Conservation (phyloP, 2,113 vertebrate species). For the Zosterops borbonicus region DNA sequence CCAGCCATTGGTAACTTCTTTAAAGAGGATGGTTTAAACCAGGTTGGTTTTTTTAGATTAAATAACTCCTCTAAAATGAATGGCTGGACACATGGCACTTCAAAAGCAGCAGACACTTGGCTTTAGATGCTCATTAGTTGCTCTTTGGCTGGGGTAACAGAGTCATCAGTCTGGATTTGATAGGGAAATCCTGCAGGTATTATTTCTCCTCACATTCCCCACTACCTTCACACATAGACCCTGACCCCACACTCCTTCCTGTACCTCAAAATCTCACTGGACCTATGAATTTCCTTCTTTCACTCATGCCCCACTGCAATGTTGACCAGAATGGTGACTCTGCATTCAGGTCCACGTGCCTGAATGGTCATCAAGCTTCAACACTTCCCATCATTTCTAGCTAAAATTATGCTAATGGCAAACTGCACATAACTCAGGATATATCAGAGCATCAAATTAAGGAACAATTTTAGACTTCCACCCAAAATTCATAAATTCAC, state of each 20-base stretch:
- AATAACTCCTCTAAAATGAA: not conserved
- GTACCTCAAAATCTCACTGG: not conserved
- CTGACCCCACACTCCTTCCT: not conserved
- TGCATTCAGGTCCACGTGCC: rapidly evolving
- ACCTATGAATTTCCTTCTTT: not conserved
- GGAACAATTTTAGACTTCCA: not conserved
- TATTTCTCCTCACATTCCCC: not conserved
- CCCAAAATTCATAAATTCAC: not conserved
- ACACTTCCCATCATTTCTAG: not conserved
- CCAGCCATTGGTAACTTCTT: not conserved
- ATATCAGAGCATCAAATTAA: not conserved
- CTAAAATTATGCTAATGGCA: not conserved
- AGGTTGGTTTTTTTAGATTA: not conserved
- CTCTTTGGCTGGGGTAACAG: not conserved
- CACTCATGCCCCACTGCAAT: not conserved
- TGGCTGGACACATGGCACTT: not conserved
- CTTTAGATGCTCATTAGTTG: not conserved
- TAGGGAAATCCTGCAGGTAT: not conserved
- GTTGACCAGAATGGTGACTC: not conserved
- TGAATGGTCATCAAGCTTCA: not conserved
- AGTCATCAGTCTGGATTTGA: not conserved
- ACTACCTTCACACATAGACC: not conserved
- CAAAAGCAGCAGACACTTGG: not conserved
- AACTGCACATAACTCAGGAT: not conserved
- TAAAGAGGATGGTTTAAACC: not conserved